Evolutionary conservation across 2,797 vertebrate genomes (phyloP).

Genomic region (Sylvia borin): DNA sequence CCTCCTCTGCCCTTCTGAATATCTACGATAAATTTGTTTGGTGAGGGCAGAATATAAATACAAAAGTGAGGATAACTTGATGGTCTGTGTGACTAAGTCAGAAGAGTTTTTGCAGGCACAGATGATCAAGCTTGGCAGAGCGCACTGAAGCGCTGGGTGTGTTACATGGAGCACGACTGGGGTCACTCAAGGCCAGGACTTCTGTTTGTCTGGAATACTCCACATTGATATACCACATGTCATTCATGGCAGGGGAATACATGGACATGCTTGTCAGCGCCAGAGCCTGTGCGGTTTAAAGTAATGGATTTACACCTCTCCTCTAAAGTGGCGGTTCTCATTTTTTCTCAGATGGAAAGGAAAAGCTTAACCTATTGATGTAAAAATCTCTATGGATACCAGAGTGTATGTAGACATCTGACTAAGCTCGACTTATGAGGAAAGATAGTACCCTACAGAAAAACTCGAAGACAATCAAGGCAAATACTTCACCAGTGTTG

Average conservation of each 20-base stretch:
- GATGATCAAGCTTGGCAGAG: not conserved
- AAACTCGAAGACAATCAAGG: not conserved
- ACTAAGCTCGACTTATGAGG: not conserved
- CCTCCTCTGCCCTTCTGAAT: not conserved
- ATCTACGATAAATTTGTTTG: not conserved
- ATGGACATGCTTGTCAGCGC: not conserved
- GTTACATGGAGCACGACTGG: accelerated
- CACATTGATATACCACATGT: not conserved
- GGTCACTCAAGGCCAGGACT: not conserved
- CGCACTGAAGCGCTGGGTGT: not conserved
- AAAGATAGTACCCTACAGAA: not conserved
- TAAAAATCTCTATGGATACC: not conserved
- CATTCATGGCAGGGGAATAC: not conserved
- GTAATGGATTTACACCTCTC: not conserved
- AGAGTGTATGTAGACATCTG: not conserved
- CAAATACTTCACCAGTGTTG: not conserved
- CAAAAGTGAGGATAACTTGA: not conserved
- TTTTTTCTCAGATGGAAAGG: not conserved
- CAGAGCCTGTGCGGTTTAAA: not conserved
- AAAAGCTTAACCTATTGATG: not conserved
- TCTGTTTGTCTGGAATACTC: not conserved
- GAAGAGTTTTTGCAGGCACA: not conserved
- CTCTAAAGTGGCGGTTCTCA: not conserved
- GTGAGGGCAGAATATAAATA: not conserved
- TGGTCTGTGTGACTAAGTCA: not conserved